A percentile compares a stretch with the other conserved stretches of the same genome.
Conservation (phyloP, 2,888 invertebrate genomes). For the Dicranocentrus wangi region DNA sequence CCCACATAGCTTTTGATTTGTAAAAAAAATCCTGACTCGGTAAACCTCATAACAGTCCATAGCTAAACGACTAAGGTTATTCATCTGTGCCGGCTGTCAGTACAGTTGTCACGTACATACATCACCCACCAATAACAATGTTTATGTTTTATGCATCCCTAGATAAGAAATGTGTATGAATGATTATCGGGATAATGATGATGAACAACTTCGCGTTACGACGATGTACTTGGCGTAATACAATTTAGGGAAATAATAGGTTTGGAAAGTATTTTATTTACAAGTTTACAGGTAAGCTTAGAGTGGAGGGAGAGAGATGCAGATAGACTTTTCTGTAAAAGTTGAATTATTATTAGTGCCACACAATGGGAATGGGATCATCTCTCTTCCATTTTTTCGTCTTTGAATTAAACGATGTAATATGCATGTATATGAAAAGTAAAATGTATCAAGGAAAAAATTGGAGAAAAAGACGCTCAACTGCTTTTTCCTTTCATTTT, state of each 20-base stretch:
- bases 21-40: background rate
- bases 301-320: background rate
- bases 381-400: background rate
- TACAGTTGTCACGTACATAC: conserved; percentile 2
- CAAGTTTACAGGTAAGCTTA: conserved; percentile 7
- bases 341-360: conserved; percentile 2
- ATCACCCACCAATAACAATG: background rate
- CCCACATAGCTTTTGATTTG: background rate
- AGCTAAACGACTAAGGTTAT: conserved; percentile 18
- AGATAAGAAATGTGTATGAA: background rate
- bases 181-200: background rate
- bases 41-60: background rate
- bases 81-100: conserved; percentile 17
- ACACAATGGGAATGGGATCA: conserved; percentile 13
- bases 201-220: background rate
- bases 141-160: background rate
- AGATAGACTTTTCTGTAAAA: conserved; percentile 1
- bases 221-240: background rate
- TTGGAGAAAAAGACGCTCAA: background rate
- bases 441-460: background rate
- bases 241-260: conserved; percentile 19
- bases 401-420: background rate
- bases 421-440: conserved; percentile 7
- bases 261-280: conserved; percentile 17
- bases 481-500: background rate